Evolutionary conservation across 2,113 vertebrate genomes (phyloP), one percentile per base, ranked within the genome.

Genomic region (Piprites chloris): DNA sequence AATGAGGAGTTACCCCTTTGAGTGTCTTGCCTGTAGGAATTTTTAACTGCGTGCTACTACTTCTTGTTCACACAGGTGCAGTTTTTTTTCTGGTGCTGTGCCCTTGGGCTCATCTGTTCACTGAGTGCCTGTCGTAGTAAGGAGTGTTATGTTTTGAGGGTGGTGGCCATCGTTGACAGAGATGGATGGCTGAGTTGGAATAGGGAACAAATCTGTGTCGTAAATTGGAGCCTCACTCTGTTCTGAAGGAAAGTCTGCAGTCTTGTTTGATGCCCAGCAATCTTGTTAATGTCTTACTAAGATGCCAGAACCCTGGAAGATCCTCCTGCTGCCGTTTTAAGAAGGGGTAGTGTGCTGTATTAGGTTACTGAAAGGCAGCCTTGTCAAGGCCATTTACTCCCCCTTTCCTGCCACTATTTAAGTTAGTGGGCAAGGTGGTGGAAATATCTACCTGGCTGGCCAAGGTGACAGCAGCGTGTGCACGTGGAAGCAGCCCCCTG

Each of bases 281-380:
- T 95, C 88, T 86, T 90, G 95, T 95, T 96, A 93, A 95, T 95
- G 76, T 63, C 92, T 81, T 92, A 59, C 76, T 86, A 30, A 72
- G 86, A 95, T 96, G 89, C 86, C 94, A 92, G 65, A 67, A 56
- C 79, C 5, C 1, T 39, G 6, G 42, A 58, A 77, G 79, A 80
- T 92, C 76, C 58, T 94, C 35, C 83, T 79, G 55, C 67, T 91
- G 75, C 90, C 0, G 1, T 90, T 88, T 97, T 65, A 79, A 80
- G 93, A 91, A 68, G 59, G 41, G 9, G 23, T 58, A 15, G 39
- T 5, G 56, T 84, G 65, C 76, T 67, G 80, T 90, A 88, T 95
- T 86, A 74, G 55, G 80, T 96, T 95, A 90, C 96, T 39, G 6
- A 75, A 72, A 92, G 30, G 42, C 61, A 90, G 79, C 44, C 47